A percentile compares a stretch with the other conserved stretches of the same genome.
Conservation (phyloP, 2,113 vertebrate genomes). For the Phrynosoma blainvillii region DNA sequence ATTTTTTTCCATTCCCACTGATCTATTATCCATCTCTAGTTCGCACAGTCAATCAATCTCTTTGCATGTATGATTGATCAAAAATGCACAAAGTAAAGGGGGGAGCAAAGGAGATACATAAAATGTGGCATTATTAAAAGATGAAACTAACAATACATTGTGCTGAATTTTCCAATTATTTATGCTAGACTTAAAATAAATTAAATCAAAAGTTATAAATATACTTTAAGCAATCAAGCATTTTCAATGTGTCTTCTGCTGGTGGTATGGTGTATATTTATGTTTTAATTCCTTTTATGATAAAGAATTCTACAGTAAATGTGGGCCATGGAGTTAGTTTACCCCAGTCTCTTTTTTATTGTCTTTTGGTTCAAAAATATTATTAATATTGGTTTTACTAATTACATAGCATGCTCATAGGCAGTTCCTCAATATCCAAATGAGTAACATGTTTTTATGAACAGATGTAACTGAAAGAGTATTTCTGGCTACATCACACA, state of each 20-base stretch:
- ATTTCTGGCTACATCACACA: not conserved
- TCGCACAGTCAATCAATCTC: constrained; percentile 49
- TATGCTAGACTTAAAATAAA: not conserved
- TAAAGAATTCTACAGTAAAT: not conserved
- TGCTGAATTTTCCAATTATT: not conserved
- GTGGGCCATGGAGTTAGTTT: not conserved
- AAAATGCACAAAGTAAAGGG: not conserved
- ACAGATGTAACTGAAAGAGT: not conserved
- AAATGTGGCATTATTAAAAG: not conserved
- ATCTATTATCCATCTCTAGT: constrained; percentile 25
- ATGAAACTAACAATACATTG: not conserved
- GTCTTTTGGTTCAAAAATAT: not conserved
- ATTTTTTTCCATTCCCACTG: constrained; percentile 16
- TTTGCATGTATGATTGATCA: constrained; percentile 38
- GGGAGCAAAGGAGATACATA: not conserved
- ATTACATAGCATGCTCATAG: not conserved
- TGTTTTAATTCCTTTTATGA: not conserved
- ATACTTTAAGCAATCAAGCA: too few species aligned
- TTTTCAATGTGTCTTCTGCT: not conserved
- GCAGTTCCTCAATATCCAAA: not conserved
- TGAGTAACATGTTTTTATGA: not conserved
- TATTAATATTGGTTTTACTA: not conserved
- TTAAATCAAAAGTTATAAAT: not conserved
- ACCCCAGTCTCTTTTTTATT: not conserved
- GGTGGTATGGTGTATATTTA: not conserved